Percentiles rank a stretch among this genome's conserved stretches.
These are phyloP conservation scores for Erythrolamprus reginae DNA, from an alignment of 2,113 vertebrate species.

Conservation along the genomic window DNA sequence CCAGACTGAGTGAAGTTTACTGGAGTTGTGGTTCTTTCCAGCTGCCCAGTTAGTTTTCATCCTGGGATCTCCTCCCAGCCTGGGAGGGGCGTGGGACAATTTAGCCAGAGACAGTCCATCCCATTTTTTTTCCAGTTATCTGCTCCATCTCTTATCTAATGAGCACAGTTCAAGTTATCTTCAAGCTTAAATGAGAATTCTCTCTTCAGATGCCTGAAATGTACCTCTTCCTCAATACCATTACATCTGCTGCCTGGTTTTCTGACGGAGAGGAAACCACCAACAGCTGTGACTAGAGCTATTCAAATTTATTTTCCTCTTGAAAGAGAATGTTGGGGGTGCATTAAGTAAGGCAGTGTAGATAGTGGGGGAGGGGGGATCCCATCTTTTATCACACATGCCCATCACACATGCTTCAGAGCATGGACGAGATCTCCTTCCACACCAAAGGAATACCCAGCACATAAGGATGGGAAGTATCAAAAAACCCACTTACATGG, in stretches of 20 bases:
- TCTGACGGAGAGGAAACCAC: slow-evolving; percentile 1
- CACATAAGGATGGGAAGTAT: background rate
- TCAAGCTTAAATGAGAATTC: background rate
- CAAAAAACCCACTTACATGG: background rate
- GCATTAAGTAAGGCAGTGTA: background rate
- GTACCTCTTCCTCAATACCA: background rate
- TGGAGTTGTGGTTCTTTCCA: background rate
- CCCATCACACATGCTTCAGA: background rate
- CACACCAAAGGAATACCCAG: background rate
- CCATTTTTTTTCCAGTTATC: background rate
- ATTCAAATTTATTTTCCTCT: background rate
- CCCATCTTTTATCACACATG: background rate
- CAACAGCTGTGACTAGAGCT: background rate
- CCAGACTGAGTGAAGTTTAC: background rate
- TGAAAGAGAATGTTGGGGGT: background rate
- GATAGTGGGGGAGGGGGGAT: background rate
- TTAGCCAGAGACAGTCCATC: background rate
- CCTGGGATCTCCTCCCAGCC: too few species aligned
- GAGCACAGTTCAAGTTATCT: background rate
- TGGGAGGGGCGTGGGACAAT: too few species aligned
- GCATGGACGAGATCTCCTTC: background rate
- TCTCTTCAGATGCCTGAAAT: background rate
- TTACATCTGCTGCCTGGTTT: background rate
- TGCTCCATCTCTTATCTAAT: background rate
- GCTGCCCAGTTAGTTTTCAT: background rate